Percentiles rank a stretch among this genome's conserved stretches.
phyloP scores from a whole-genome alignment of 2,113 vertebrate genomes.

The Syngnathus scovelli region DNA sequence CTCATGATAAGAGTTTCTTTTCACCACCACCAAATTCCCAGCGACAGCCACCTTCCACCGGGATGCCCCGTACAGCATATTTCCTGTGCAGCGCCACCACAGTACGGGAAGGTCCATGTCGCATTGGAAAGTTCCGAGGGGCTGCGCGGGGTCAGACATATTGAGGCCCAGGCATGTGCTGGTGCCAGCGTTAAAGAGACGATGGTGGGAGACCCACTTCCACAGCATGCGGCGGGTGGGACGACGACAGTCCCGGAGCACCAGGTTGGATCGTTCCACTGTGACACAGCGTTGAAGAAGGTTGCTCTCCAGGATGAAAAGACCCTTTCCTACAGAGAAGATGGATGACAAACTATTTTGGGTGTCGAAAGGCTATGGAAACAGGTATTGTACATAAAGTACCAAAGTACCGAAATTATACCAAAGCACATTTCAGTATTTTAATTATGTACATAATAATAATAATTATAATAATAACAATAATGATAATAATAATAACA shows the following conservation, averaged over 20 bases:
- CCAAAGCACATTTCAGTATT: no score
- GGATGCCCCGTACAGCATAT: slow-evolving; percentile 67
- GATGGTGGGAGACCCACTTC: slow-evolving; percentile 88
- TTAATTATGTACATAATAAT: no score
- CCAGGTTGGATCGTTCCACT: slow-evolving; percentile 62
- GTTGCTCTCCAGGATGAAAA: slow-evolving; percentile 83
- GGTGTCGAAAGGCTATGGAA: background rate
- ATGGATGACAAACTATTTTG: background rate
- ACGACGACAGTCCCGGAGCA: slow-evolving; percentile 74
- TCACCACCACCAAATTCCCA: slow-evolving; percentile 71
- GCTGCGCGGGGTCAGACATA: slow-evolving; percentile 64
- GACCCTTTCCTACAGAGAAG: slow-evolving; percentile 73
- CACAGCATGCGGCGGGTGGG: slow-evolving; percentile 80
- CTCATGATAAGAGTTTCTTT: slow-evolving; percentile 53
- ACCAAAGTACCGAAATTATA: no score
- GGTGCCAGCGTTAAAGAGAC: slow-evolving; percentile 82
- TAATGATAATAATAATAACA: no score
- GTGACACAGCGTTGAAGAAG: slow-evolving; percentile 73
- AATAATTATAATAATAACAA: no score
- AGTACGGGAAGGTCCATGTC: slow-evolving; percentile 66
- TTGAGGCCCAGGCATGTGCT: slow-evolving; percentile 82
- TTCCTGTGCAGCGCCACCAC: slow-evolving; percentile 79
- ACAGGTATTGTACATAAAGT: no score
- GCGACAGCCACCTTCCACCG: slow-evolving; percentile 72
- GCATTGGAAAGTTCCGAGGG: slow-evolving; percentile 76